Evolutionary conservation across 2,113 vertebrate species (phyloP).

Genomic region (Engraulis encrasicolus): DNA sequence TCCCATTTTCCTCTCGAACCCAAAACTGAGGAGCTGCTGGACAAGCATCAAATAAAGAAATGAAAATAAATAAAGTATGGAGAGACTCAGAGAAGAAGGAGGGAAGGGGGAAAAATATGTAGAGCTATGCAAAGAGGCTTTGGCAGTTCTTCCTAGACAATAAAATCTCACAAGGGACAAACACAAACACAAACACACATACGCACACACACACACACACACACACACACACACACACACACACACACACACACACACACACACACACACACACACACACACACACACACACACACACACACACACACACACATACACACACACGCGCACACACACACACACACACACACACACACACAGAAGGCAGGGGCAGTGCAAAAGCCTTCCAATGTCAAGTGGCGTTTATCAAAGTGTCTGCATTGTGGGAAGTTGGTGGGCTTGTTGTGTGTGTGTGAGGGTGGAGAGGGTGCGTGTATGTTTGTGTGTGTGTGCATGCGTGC

Average conservation of each 20-base stretch:
- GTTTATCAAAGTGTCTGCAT: too few species aligned
- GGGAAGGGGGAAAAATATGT: conserved; percentile 12
- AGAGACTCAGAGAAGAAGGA: neutral
- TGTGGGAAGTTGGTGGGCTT: conserved; percentile 74
- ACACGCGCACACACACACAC: neutral
- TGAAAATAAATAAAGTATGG: neutral
- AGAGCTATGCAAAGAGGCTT: conserved; percentile 14
- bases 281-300: neutral
- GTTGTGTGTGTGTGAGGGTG: too few species aligned
- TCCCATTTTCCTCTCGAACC: neutral
- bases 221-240: neutral
- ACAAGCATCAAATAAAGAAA: neutral
- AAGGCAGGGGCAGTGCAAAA: too few species aligned
- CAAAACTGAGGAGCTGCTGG: neutral
- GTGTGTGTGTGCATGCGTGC: too few species aligned
- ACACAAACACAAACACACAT: neutral
- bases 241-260: neutral
- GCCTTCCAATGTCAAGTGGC: too few species aligned
- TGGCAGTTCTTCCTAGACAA: conserved; percentile 66
- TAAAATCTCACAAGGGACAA: conserved; percentile 65
- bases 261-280: neutral
- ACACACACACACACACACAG: neutral
- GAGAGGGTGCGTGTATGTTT: too few species aligned
- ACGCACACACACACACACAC: neutral
- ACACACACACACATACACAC: neutral